A percentile compares a stretch with the other conserved stretches of the same genome.
Evolutionary conservation across 53 echinoderm and acorn worm genomes (phyloP).

Genomic region (Antedon mediterranea): DNA sequence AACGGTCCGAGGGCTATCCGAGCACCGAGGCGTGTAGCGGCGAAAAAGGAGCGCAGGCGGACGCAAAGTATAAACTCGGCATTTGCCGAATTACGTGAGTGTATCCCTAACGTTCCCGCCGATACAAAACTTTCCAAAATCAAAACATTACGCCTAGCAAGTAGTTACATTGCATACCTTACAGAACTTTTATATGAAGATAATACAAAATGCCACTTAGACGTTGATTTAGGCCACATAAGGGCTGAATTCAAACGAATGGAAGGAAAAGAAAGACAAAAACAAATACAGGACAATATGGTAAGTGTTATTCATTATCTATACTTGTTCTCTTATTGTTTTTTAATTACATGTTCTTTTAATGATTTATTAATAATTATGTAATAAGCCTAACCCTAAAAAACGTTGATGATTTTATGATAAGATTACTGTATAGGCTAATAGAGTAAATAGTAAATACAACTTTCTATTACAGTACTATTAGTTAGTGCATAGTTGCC

Average conservation of each 20-base stretch:
- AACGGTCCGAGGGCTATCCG: neutral
- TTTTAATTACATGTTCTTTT: too few species aligned
- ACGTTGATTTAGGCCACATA: slow-evolving; percentile 11
- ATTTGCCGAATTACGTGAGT: slow-evolving; percentile 88
- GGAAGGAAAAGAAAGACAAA: neutral
- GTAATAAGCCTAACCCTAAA: too few species aligned
- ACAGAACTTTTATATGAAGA: slow-evolving; percentile 70
- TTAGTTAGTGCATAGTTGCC: too few species aligned
- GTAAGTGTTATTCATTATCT: neutral
- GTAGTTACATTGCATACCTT: slow-evolving; percentile 90
- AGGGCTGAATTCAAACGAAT: neutral
- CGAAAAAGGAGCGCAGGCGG: slow-evolving; percentile 64
- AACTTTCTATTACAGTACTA: too few species aligned
- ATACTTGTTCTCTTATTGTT: too few species aligned
- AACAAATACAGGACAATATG: neutral
- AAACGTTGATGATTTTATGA: too few species aligned
- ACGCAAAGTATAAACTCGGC: slow-evolving; percentile 96
- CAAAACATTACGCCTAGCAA: slow-evolving; percentile 88
- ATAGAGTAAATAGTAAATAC: too few species aligned
- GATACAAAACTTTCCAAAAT: slow-evolving; percentile 99
- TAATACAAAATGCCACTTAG: slow-evolving; percentile 20
- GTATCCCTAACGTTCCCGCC: slow-evolving; percentile 97
- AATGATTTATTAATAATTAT: too few species aligned
- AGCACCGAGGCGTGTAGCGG: neutral
- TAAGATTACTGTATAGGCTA: too few species aligned